These are phyloP conservation scores for Hermaeophaga mercurialis DNA, from an alignment of 2,888 invertebrate genomes.

Conservation along the genomic window DNA sequence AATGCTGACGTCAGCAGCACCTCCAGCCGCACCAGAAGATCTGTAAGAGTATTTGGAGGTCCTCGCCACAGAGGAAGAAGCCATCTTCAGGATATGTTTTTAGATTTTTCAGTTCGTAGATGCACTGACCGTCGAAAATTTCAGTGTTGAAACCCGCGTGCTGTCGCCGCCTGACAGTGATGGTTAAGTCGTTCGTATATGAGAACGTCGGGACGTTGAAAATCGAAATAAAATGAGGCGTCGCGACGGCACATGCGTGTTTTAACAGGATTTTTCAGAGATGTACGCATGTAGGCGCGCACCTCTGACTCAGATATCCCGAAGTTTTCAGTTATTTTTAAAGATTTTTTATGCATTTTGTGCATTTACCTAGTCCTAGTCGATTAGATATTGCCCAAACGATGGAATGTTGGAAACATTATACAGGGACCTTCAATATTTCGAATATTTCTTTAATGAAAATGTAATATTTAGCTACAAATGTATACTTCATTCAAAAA, in stretches of 20 bases:
- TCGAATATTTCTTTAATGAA: no score
- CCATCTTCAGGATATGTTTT: constrained; percentile 25
- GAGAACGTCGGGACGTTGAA: constrained; percentile 58
- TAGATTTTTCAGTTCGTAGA: constrained; percentile 34
- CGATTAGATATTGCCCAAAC: not conserved
- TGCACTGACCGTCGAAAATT: constrained; percentile 56
- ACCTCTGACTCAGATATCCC: constrained; percentile 52
- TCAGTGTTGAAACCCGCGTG: constrained; percentile 56
- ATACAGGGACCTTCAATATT: no score
- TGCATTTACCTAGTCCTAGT: constrained; percentile 35
- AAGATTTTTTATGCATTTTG: constrained; percentile 46
- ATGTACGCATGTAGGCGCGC: constrained; percentile 39
- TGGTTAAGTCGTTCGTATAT: constrained; percentile 66
- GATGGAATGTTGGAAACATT: constrained; percentile 1
- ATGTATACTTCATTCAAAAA: no score
- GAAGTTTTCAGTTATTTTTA: constrained; percentile 48
- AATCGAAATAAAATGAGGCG: constrained; percentile 49
- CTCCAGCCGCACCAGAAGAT: constrained; percentile 79
- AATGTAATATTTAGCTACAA: no score
- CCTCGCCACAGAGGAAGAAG: constrained; percentile 63
- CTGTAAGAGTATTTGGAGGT: constrained; percentile 92
- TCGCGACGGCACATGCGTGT: constrained; percentile 46
- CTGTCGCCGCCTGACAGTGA: constrained; percentile 65
- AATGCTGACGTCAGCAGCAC: constrained; percentile 86
- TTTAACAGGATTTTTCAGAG: not conserved